A percentile compares a stretch with the other conserved stretches of the same genome.
Evolutionary conservation across 2,888 invertebrate species (phyloP).

Genomic region (Ectobius pallidus): DNA sequence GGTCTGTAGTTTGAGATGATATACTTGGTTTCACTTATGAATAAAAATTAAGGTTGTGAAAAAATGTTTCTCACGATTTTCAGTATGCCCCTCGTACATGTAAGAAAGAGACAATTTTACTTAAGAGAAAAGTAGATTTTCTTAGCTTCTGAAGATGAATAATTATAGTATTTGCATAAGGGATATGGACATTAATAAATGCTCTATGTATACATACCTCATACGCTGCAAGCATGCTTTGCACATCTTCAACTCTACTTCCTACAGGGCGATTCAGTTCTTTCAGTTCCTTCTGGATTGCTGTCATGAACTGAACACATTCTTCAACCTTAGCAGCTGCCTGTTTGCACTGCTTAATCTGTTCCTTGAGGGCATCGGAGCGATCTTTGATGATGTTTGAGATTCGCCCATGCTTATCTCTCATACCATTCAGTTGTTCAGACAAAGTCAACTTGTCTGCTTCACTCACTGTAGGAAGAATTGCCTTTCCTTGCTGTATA

Average conservation of each 20-base stretch:
- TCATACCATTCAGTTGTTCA: constrained; percentile 78
- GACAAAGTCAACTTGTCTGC: constrained; percentile 84
- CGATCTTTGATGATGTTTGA: constrained; percentile 78
- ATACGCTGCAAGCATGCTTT: constrained; percentile 77
- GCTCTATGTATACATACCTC: constrained; percentile 63
- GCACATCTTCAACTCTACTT: constrained; percentile 86
- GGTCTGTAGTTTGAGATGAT: no score
- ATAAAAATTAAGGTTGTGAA: no score
- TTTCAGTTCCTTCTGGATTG: constrained; percentile 82
- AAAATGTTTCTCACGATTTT: no score
- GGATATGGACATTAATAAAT: no score
- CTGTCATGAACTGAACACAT: constrained; percentile 77
- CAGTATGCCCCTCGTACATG: no score
- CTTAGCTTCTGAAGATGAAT: no score
- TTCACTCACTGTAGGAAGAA: constrained; percentile 80
- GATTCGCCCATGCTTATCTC: constrained; percentile 78
- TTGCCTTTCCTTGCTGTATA: constrained; percentile 78
- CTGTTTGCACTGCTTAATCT: constrained; percentile 81
- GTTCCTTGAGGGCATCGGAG: constrained; percentile 72
- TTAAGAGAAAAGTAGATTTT: no score
- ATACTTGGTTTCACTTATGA: no score
- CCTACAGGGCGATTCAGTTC: constrained; percentile 87
- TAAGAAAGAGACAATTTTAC: no score
- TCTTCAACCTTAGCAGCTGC: constrained; percentile 81
- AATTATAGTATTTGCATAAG: no score